These are phyloP conservation scores for Pollenia amentaria DNA, from an alignment of 2,888 invertebrate genomes.

Conservation along the genomic window DNA sequence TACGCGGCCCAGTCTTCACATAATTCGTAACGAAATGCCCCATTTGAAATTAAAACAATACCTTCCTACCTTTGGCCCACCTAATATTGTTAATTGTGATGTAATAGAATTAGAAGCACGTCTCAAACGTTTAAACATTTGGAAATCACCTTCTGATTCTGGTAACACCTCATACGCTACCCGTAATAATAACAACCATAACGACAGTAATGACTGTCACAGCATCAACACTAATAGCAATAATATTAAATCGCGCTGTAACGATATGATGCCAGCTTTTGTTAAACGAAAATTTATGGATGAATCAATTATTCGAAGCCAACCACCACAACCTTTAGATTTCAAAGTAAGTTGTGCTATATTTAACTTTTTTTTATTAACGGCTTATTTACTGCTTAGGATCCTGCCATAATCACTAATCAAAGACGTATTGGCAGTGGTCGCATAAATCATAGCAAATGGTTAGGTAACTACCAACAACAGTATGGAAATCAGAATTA, in stretches of 20 bases:
- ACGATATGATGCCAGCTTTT: conserved; percentile 82
- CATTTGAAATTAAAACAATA: conserved; percentile 74
- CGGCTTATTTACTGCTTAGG: conserved; percentile 72
- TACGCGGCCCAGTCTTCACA: conserved; percentile 77
- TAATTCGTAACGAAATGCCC: conserved; percentile 80
- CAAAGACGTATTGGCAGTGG: conserved; percentile 83
- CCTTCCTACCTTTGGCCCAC: conserved; percentile 75
- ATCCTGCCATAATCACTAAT: conserved; percentile 80
- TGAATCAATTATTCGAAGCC: conserved; percentile 81
- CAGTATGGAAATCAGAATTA: conserved; percentile 71
- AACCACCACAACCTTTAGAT: conserved; percentile 79
- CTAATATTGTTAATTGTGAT: conserved; percentile 80
- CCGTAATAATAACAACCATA: conserved; percentile 20
- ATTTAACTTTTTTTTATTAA: background rate
- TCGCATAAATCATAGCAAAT: conserved; percentile 81
- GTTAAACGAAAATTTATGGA: conserved; percentile 81
- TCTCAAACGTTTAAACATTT: conserved; percentile 79
- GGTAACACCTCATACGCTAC: conserved; percentile 16
- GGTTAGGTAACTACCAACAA: conserved; percentile 76
- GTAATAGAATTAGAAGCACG: conserved; percentile 81
- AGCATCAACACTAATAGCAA: conserved; percentile 39
- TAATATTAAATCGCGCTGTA: conserved; percentile 61
- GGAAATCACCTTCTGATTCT: conserved; percentile 70
- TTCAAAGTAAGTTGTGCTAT: conserved; percentile 77
- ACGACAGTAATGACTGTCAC: conserved; percentile 11